Percentiles rank a stretch among this genome's conserved stretches.
Conservation (phyloP, 2,888 invertebrate genomes). For the Coecobrya sp. region DNA sequence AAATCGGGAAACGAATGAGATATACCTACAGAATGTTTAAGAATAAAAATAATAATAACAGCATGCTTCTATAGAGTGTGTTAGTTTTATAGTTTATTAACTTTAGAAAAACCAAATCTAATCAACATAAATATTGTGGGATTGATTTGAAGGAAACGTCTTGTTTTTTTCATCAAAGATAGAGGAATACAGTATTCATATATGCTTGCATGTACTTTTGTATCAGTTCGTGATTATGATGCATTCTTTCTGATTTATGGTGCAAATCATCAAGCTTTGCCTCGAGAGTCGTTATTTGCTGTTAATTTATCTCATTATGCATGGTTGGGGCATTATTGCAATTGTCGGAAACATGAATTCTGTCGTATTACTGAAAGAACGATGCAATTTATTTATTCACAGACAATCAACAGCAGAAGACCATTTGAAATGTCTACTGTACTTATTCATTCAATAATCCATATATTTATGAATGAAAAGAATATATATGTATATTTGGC, state of each 20-base stretch:
- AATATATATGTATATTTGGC: too few relatives aligned
- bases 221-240: constrained; percentile 1
- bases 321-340: constrained; percentile 16
- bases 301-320: constrained; percentile 58
- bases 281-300: constrained; percentile 16
- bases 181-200: constrained; percentile 6
- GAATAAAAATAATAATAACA: too few relatives aligned
- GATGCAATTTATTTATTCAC: constrained; percentile 54
- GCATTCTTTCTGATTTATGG: constrained; percentile 43
- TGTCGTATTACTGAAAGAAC: constrained; percentile 29
- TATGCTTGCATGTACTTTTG: neutral
- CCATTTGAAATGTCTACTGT: neutral
- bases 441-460: constrained; percentile 6
- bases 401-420: neutral
- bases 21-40: constrained; percentile 4
- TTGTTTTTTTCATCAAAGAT: neutral
- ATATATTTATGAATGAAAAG: neutral
- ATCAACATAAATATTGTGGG: constrained; percentile 24
- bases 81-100: neutral
- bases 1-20: constrained; percentile 39
- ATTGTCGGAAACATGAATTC: constrained; percentile 67
- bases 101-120: constrained; percentile 61
- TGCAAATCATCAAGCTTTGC: constrained; percentile 50
- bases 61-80: constrained; percentile 15
- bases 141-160: constrained; percentile 64